These are phyloP conservation scores for Microctenopoma stevenorrisi DNA, from an alignment of 2,797 vertebrate genomes.

Conservation along the genomic window DNA sequence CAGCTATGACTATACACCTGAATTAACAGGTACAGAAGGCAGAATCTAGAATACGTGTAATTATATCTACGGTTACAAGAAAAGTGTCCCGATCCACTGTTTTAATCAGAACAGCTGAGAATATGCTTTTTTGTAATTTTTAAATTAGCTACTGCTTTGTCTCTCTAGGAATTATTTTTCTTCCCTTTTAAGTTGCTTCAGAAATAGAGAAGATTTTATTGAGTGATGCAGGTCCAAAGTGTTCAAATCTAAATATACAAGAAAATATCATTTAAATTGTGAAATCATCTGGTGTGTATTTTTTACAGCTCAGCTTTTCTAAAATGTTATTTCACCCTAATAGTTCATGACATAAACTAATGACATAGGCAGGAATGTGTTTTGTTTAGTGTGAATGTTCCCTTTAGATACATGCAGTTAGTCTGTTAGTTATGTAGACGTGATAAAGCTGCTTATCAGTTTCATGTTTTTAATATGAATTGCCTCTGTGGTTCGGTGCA, in stretches of 20 bases:
- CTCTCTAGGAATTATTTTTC: constrained; percentile 38
- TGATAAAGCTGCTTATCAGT: constrained; percentile 26
- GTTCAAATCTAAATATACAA: constrained; percentile 4
- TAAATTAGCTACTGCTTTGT: constrained; percentile 16
- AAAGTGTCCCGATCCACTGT: constrained; percentile 33
- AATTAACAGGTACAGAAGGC: not conserved
- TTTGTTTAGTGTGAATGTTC: constrained; percentile 38
- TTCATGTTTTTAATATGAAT: constrained; percentile 30
- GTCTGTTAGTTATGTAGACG: constrained; percentile 36
- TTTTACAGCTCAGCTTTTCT: not conserved
- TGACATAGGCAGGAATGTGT: constrained; percentile 27
- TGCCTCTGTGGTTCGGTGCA: constrained; percentile 33
- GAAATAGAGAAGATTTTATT: constrained; percentile 12
- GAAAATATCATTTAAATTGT: not conserved
- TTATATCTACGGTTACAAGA: constrained; percentile 35
- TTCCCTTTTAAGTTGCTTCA: constrained; percentile 30
- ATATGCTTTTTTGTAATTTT: constrained; percentile 28
- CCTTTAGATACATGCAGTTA: constrained; percentile 15
- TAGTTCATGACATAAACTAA: not conserved
- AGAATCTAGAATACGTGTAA: constrained; percentile 15
- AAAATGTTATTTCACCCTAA: not conserved
- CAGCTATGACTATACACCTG: constrained; percentile 5
- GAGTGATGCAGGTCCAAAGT: constrained; percentile 19
- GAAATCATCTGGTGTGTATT: constrained; percentile 3
- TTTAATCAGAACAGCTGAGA: constrained; percentile 44